Evolutionary conservation across 2,888 invertebrate species (phyloP), one percentile per base, ranked within the genome.

Genomic region (Xestobium rufovillosum): DNA sequence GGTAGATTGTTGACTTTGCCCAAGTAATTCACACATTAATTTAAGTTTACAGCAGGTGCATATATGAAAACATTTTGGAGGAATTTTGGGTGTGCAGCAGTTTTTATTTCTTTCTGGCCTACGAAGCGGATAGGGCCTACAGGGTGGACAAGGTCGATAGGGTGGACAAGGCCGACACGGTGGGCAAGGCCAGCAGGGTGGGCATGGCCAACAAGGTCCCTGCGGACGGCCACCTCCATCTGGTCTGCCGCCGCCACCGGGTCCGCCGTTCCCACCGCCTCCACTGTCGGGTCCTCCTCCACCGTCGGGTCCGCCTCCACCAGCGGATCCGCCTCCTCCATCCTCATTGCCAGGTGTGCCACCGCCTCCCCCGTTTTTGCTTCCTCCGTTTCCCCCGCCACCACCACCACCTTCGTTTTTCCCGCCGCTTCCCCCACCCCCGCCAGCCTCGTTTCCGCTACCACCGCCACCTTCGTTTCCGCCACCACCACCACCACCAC

Each of bases 401-500:
- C 33, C 34, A 17, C 33, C 27, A 14, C 31, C 31, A 14, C 13
- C 10, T 8, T 4, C 8, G 9, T 8, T 8, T 8, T 14, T 14
- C n/a, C 14, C 19, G 4, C 28, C 33, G 9, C 9, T 13, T 26
- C 27, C 33, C 9, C n/a, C 14, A 9, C 19, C 38, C 9, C 34
- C 28, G 10, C 10, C 28, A 11, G 14, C 31, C 11, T 14, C 13
- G 9, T 28, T 32, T 17, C 13, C 28, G 4, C 14, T 2, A 3
- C n/a, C 14, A 9, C 19, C 19, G 6, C 13, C 26, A 6, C 29
- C 31, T 8, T 10, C 13, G 4, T 13, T 4, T 31, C 13, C 14
- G 8, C 31, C 31, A 31, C 4, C 4, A n/a, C 3, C 15, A 9
- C 13, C 4, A 16, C 31, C 31, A 4, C 12, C 3, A 15, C 3